Conservation (phyloP, 2,113 vertebrate species). For the Myotis yumanensis region DNA sequence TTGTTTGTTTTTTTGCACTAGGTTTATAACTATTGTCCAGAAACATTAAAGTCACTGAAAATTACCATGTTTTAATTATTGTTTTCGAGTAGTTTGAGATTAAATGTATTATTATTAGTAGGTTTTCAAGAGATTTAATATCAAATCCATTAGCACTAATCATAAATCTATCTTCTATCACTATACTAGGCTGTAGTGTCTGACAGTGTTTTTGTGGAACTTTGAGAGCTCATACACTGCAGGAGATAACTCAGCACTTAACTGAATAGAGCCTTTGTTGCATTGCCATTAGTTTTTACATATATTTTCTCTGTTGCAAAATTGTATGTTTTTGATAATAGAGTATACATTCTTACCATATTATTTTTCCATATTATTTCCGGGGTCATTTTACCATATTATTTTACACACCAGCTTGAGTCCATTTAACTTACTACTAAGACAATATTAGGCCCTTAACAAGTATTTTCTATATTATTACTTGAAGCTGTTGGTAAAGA, state of each 20-base stretch:
- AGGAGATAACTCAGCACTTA: background rate
- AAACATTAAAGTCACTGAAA: background rate
- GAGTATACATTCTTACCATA: background rate
- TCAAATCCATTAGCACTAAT: background rate
- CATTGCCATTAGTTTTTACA: background rate
- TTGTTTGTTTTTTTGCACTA: background rate
- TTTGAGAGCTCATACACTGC: background rate
- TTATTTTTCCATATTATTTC: background rate
- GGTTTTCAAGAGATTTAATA: background rate
- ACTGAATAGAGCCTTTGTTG: background rate
- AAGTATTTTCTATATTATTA: background rate
- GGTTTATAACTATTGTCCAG: background rate
- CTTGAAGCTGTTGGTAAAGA: background rate
- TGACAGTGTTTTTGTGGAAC: background rate
- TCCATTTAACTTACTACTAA: background rate
- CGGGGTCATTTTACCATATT: background rate
- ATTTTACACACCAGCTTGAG: background rate
- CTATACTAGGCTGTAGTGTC: background rate
- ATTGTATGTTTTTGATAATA: constrained; percentile 6
- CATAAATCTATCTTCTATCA: background rate
- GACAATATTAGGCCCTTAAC: background rate
- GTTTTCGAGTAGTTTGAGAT: background rate
- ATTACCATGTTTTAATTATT: background rate
- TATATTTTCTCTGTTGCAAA: constrained; percentile 36
- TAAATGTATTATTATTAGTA: background rate